A percentile compares a stretch with the other conserved stretches of the same genome.
These are phyloP conservation scores for Cyprinus carpio DNA, from an alignment of 2,113 vertebrate genomes.

Conservation along the genomic window DNA sequence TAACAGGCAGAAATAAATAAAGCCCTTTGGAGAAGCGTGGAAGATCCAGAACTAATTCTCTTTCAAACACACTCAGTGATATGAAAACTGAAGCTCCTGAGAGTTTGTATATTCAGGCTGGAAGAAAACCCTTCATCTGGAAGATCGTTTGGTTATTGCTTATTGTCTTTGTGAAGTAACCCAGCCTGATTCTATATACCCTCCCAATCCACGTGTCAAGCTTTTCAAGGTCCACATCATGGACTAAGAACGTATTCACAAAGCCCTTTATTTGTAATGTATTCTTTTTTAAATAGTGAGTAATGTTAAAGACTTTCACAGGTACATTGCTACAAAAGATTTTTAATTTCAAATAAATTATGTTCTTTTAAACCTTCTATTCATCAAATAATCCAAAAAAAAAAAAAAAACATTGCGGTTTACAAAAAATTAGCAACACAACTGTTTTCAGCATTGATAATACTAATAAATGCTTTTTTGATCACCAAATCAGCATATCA, in stretches of 20 bases:
- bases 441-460: background rate
- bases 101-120: slow-evolving; percentile 28
- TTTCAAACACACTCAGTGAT: slow-evolving; percentile 33
- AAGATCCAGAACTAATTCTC: slow-evolving; percentile 37
- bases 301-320: background rate
- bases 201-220: background rate
- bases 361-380: background rate
- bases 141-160: slow-evolving; percentile 34
- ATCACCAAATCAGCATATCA: too few species aligned
- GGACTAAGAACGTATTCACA: background rate
- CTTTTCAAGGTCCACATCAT: slow-evolving; percentile 4
- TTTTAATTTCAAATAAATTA: background rate
- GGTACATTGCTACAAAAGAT: background rate
- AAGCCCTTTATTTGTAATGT: background rate
- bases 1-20: slow-evolving; percentile 41
- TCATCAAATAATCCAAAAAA: background rate
- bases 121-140: slow-evolving; percentile 27
- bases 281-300: background rate
- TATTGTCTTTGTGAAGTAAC: slow-evolving; percentile 35
- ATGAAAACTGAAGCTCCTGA: slow-evolving; percentile 38
- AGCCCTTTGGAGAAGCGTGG: slow-evolving; percentile 21
- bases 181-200: slow-evolving; percentile 27
- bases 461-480: background rate
- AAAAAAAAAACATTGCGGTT: background rate
- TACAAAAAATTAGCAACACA: background rate